A percentile compares a stretch with the other conserved stretches of the same genome.
Conservation (phyloP, 2,113 vertebrate species). For the Otus sunia region DNA sequence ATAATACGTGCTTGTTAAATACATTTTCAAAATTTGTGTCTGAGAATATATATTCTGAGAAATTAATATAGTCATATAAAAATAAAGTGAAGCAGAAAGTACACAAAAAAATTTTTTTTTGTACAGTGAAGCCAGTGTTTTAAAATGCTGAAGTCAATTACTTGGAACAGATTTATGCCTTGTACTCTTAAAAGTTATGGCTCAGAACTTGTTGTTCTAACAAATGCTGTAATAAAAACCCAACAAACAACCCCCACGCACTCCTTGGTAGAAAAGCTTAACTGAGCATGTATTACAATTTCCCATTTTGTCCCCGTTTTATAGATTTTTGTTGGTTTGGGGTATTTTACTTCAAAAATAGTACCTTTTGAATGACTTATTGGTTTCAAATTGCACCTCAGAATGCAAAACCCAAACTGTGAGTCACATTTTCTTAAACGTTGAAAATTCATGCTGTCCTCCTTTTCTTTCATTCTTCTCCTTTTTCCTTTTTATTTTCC, state of each 20-base stretch:
- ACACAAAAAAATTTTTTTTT: not conserved
- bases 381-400: not conserved
- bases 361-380: not conserved
- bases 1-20: not conserved
- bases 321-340: not conserved
- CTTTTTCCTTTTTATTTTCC: too few species aligned
- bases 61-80: not conserved
- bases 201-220: not conserved
- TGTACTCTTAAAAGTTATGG: not conserved
- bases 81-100: not conserved
- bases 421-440: not conserved
- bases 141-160: not conserved
- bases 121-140: not conserved
- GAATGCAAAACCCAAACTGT: not conserved
- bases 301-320: not conserved
- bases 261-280: not conserved
- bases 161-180: not conserved
- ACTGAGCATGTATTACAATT: not conserved
- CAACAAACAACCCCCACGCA: not conserved
- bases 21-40: not conserved
- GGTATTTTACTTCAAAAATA: not conserved
- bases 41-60: not conserved
- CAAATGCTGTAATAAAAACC: not conserved
- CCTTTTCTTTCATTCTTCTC: too few species aligned
- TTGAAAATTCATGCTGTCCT: not conserved